Evolutionary conservation across 2,888 invertebrate genomes (phyloP), one percentile per base, ranked within the genome.

Genomic region (Hermodice carunculata): DNA sequence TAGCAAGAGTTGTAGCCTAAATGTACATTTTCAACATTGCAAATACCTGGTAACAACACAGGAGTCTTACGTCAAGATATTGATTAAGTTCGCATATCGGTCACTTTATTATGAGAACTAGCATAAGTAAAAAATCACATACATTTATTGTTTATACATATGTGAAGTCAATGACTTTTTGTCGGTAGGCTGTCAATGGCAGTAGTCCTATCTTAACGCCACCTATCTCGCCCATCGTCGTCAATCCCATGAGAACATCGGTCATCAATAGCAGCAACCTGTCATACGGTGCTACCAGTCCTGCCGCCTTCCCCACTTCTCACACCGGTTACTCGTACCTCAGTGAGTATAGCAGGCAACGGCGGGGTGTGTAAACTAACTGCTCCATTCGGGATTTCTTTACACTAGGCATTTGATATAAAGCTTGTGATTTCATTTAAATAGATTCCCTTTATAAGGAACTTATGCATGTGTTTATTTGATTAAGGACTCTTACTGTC

Each of bases 221-320:
- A 17, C 82, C 81, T 14, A 76, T 81, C 22, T 82, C 82, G 5
- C 82, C 82, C 8, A 77, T 80, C 5, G 75, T 80, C 17, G 75
- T 75, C 52, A 79, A 78, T 61, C 74, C 52, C 14, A 17, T 32
- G 17, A 44, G 19, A 44, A 14, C 46, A 44, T 11, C 14, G 8
- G 46, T 44, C 46, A 51, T 51, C 6, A 17, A 40, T 11, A 77
- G 76, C 37, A 66, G 60, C 22, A 67, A 66, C 42, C 56, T 70
- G 40, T 59, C 67, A 8, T 73, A 66, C 48, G 57, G 40, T 5
- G 64, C 37, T n/a, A 49, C 74, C 28, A 61, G 71, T 8, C 77
- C 48, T 8, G 19, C 26, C 26, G 19, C 17, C n/a, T 26, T 37
- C 2, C 59, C 76, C 42, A 43, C 76, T 1, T 61, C 74, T 1